Evolutionary conservation across 2,888 invertebrate genomes (phyloP), one percentile per base, ranked within the genome.

Genomic region (Synanthedon vespiformis): DNA sequence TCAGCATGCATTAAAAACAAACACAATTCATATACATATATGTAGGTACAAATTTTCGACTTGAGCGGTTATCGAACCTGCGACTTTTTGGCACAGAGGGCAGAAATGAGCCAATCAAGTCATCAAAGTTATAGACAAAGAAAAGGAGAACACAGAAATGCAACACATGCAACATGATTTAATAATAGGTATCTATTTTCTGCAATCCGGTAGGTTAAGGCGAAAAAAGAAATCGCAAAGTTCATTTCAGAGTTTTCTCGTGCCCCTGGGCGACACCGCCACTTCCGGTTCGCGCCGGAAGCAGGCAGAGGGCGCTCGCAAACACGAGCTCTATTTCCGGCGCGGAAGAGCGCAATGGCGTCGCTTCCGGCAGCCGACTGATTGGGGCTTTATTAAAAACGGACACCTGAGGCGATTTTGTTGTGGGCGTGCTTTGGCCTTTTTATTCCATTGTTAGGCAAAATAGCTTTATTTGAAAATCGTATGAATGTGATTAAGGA

Each of bases 361-460:
- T 65, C 69, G 70, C 77, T 63, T 84, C 84, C 84, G 84, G 75
- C 72, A 66, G 68, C 63, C 68, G 82, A 80, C 81, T 86, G 86
- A 85, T 86, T 85, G 85, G 80, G 70, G 68, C 78, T 81, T 84
- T 87, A 87, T 86, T 87, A 86, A 87, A 86, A 84, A 80, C 77
- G 77, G 81, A 83, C 84, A 85, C 86, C 85, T 84, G 78, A 70
- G 84, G 85, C 83, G 68, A 64, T 78, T 63, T 11, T 27, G 34
- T 40, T n/a, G 34, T 14, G 40, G n/a, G 13, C 48, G 48, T 48
- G 48, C 18, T 18, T 44, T 44, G 44, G 34, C 34, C 34, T 34
- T 34, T 34, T 34, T 34, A 34, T 34, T 34, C 34, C 34, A 34
- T 10, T 34, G 34, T 34, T 6, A 34, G 34, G 34, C 34, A 34